phyloP scores from a whole-genome alignment of 2,113 vertebrate species.

The Chaetorhynchus papuensis region DNA sequence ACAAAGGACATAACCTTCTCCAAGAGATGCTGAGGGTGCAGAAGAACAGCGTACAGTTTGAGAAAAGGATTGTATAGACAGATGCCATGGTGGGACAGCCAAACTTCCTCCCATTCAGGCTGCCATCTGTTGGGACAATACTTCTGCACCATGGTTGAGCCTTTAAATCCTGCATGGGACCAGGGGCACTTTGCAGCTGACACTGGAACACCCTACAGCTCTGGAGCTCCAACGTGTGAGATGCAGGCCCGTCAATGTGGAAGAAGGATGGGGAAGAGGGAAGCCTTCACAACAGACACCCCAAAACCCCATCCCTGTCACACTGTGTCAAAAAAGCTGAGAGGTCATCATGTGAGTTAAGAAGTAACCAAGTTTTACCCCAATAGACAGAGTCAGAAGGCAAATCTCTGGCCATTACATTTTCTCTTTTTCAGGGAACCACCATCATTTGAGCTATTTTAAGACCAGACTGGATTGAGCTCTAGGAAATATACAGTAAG shows the following conservation, averaged over 20 bases:
- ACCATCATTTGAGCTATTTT: constrained; percentile 23
- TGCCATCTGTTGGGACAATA: neutral
- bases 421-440: constrained; percentile 14
- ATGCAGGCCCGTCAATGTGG: neutral
- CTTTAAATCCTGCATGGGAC: neutral
- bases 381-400: neutral
- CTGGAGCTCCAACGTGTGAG: neutral
- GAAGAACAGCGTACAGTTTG: neutral
- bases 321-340: neutral
- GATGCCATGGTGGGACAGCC: neutral
- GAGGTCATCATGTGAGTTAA: neutral
- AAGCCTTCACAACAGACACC: neutral
- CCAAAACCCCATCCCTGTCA: neutral
- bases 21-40: neutral
- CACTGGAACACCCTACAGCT: neutral
- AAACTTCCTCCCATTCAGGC: neutral
- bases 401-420: neutral
- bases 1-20: neutral
- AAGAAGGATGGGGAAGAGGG: neutral
- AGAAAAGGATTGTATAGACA: neutral
- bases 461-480: neutral
- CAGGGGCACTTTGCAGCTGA: neutral
- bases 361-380: neutral
- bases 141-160: neutral
- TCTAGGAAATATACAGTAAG: constrained; percentile 51